Conservation (phyloP, 1,140 invertebrate species). For the Drosophila jambulina region DNA sequence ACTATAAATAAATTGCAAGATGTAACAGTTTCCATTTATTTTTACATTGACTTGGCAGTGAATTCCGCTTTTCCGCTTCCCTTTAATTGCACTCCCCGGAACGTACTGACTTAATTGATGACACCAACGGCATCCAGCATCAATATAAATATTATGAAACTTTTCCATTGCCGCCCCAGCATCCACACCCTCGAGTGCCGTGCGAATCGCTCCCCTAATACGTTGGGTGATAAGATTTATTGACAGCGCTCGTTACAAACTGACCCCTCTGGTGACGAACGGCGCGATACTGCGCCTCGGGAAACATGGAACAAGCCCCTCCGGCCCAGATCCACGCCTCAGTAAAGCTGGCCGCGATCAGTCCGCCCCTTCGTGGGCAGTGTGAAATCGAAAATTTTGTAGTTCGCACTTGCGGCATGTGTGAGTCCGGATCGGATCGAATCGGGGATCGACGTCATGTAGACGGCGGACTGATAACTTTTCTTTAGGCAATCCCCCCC, state of each 20-base stretch:
- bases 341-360: slow-evolving; percentile 38
- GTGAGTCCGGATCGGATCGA: slow-evolving; percentile 26
- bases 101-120: slow-evolving; percentile 27
- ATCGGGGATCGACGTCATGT: slow-evolving; percentile 66
- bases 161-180: slow-evolving; percentile 60
- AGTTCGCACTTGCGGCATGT: slow-evolving; percentile 42
- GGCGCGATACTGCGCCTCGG: slow-evolving; percentile 54
- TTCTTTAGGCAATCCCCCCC: slow-evolving; percentile 78
- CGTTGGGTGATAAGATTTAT: slow-evolving; percentile 72
- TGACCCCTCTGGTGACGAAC: slow-evolving; percentile 53
- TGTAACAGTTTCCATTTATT: slow-evolving; percentile 10
- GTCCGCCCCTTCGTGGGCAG: slow-evolving; percentile 52
- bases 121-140: slow-evolving; percentile 6
- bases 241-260: slow-evolving; percentile 65
- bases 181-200: slow-evolving; percentile 15
- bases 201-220: slow-evolving; percentile 25
- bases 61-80: not conserved
- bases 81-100: slow-evolving; percentile 11
- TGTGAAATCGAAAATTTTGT: slow-evolving; percentile 44
- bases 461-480: slow-evolving; percentile 73
- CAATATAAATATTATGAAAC: slow-evolving; percentile 59
- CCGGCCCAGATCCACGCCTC: slow-evolving; percentile 1
- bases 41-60: slow-evolving; percentile 19
- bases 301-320: slow-evolving; percentile 65
- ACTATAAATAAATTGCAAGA: slow-evolving; percentile 9